A percentile compares a stretch with the other conserved stretches of the same genome.
phyloP scores from a whole-genome alignment of 2,113 vertebrate species.

The Poeciliopsis occidentalis region DNA sequence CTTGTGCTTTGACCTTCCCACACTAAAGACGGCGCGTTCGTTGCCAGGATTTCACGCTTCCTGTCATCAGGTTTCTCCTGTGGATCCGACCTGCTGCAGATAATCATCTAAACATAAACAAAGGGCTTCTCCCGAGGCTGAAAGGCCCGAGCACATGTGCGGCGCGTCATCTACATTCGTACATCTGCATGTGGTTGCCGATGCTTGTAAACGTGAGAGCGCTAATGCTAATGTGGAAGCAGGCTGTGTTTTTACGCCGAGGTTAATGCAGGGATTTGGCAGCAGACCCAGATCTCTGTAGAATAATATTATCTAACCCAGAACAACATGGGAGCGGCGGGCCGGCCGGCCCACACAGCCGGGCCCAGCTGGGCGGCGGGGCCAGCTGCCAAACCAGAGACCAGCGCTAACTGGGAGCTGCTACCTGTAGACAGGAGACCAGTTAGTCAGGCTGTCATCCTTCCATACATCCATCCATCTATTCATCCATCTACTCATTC shows the following conservation, averaged over 20 bases:
- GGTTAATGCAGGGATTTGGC: slow-evolving; percentile 63
- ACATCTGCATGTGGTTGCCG: slow-evolving; percentile 1
- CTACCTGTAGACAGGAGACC: not conserved
- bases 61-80: slow-evolving; percentile 45
- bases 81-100: slow-evolving; percentile 39
- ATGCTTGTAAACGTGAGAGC: slow-evolving; percentile 9
- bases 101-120: slow-evolving; percentile 46
- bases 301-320: slow-evolving; percentile 81
- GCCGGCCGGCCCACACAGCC: slow-evolving; percentile 65
- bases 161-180: not conserved
- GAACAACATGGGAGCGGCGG: slow-evolving; percentile 63
- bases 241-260: slow-evolving; percentile 41
- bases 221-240: slow-evolving; percentile 22
- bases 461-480: too few relatives aligned
- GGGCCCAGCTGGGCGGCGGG: slow-evolving; percentile 66
- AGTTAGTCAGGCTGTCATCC: not conserved
- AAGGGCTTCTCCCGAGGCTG: slow-evolving; percentile 11
- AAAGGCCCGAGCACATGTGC: slow-evolving; percentile 33
- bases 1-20: slow-evolving; percentile 55
- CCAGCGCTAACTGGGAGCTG: not conserved
- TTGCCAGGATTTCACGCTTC: slow-evolving; percentile 31
- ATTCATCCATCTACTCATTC: too few relatives aligned
- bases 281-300: slow-evolving; percentile 63
- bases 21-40: slow-evolving; percentile 18
- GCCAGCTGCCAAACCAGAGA: slow-evolving; percentile 59